Conservation (phyloP, 2,888 invertebrate genomes). For the Deroplatys truncata region DNA sequence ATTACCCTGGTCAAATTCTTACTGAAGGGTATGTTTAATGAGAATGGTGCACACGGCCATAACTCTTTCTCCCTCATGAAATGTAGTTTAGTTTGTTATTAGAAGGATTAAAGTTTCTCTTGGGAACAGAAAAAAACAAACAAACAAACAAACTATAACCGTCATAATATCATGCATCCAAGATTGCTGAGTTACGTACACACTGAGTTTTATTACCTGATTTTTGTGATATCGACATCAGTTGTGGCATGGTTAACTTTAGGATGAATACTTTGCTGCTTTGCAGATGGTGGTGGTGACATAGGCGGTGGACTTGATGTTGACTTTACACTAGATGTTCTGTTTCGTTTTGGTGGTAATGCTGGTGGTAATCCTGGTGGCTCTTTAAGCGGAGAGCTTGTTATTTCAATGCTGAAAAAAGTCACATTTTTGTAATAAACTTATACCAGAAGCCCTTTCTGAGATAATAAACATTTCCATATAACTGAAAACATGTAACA, state of each 20-base stretch:
- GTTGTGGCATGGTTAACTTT: background rate
- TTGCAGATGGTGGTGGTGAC: conserved; percentile 43
- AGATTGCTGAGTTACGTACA: too few species aligned
- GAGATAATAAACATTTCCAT: too few species aligned
- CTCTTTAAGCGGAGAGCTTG: conserved; percentile 20
- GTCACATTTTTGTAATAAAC: background rate
- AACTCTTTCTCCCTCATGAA: too few species aligned
- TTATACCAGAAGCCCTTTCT: background rate
- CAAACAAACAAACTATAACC: too few species aligned
- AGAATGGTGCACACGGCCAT: too few species aligned
- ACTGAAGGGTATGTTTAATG: too few species aligned
- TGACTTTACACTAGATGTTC: conserved; percentile 34
- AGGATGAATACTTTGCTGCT: background rate
- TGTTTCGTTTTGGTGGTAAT: conserved; percentile 57
- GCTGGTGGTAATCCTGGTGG: conserved; percentile 52
- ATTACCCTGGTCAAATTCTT: too few species aligned
- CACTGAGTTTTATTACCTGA: background rate
- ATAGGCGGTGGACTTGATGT: conserved; percentile 44
- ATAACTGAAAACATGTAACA: background rate
- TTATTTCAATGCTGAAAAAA: conserved; percentile 29
- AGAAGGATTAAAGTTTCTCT: too few species aligned
- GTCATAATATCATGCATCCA: too few species aligned
- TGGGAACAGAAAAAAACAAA: too few species aligned
- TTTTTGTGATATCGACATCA: background rate
- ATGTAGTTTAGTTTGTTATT: too few species aligned